A percentile compares a stretch with the other conserved stretches of the same genome.
These are phyloP conservation scores for Petrocephalus zakoni DNA, from an alignment of 2,113 vertebrate species.

Conservation along the genomic window DNA sequence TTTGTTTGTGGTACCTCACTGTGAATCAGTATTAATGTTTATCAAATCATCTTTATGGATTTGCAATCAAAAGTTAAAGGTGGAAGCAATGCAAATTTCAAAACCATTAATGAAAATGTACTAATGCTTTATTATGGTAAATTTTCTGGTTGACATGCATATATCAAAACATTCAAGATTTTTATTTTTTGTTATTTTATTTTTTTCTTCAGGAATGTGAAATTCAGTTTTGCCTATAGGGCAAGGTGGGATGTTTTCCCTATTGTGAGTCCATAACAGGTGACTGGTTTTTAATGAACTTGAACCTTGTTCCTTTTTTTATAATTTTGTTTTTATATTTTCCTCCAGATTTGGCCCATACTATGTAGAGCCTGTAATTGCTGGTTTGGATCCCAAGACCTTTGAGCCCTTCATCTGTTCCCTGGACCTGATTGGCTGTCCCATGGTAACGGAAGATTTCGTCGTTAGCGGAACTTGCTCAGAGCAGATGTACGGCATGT, in stretches of 20 bases:
- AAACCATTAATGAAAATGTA: not conserved
- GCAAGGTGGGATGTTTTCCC: not conserved
- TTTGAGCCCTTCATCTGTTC: conserved; percentile 92
- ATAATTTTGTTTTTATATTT: too few relatives aligned
- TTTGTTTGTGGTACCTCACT: not conserved
- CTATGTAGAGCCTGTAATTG: conserved; percentile 92
- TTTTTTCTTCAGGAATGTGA: not conserved
- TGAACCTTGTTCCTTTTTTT: not conserved
- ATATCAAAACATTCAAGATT: not conserved
- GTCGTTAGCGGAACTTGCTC: conserved; percentile 93
- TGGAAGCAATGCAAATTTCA: too few relatives aligned
- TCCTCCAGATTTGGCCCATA: conserved; percentile 85
- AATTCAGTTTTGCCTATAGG: not conserved
- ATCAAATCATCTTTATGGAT: too few relatives aligned
- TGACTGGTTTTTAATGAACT: not conserved
- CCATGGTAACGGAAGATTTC: conserved; percentile 94
- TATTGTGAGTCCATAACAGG: not conserved
- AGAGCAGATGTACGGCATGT: conserved; percentile 98
- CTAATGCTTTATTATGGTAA: not conserved
- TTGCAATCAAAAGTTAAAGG: too few relatives aligned
- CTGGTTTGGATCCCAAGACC: conserved; percentile 82
- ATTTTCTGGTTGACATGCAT: not conserved
- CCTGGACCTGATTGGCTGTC: conserved; percentile 90
- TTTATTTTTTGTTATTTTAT: not conserved
- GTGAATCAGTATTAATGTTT: not conserved